A percentile compares a stretch with the other conserved stretches of the same genome.
phyloP scores from a whole-genome alignment of 1,140 invertebrate species.

The Dendroctonus valens region DNA sequence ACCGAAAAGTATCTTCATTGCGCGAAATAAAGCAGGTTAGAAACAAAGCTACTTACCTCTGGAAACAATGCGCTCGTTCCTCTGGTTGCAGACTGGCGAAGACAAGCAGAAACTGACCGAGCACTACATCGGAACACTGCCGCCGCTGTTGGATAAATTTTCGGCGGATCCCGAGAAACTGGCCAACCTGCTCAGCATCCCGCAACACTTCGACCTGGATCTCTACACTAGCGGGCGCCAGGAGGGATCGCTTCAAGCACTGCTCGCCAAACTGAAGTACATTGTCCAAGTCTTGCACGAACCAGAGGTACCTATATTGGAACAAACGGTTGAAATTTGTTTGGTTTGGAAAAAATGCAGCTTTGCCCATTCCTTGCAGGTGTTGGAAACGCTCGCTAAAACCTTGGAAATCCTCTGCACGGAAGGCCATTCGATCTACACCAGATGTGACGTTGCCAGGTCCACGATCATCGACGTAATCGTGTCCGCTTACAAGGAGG shows the following conservation, averaged over 20 bases:
- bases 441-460: constrained; percentile 82
- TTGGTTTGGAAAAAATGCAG: no score
- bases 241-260: constrained; percentile 69
- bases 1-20: constrained; percentile 66
- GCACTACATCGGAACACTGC: constrained; percentile 92
- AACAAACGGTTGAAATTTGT: no score
- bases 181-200: constrained; percentile 88
- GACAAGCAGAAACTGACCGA: constrained; percentile 91
- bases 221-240: constrained; percentile 92
- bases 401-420: constrained; percentile 89
- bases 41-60: background rate
- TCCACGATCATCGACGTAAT: constrained; percentile 89
- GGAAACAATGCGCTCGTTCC: background rate
- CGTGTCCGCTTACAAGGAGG: constrained; percentile 85
- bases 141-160: constrained; percentile 89
- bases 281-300: constrained; percentile 84
- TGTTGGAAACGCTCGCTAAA: constrained; percentile 90
- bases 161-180: constrained; percentile 95
- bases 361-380: constrained; percentile 60
- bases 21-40: constrained; percentile 47
- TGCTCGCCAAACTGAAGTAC: constrained; percentile 76
- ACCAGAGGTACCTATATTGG: constrained; percentile 42
- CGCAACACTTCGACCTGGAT: constrained; percentile 96
- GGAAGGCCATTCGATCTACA: constrained; percentile 86
- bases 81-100: constrained; percentile 66